Conservation (phyloP, 2,113 vertebrate genomes). For the Cyphomyrus discorhynchus region DNA sequence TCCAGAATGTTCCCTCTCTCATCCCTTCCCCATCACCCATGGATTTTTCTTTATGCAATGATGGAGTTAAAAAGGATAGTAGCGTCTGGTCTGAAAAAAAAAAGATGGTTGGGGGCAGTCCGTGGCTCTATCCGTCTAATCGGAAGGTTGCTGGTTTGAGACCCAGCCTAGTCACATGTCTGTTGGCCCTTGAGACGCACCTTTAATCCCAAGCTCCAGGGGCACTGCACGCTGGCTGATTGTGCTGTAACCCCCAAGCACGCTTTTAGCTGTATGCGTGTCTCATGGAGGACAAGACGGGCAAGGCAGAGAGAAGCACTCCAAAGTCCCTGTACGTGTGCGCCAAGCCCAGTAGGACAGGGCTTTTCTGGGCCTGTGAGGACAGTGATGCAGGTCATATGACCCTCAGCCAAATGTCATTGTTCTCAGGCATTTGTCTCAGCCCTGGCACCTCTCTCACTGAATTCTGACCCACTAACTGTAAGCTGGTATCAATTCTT, state of each 20-base stretch:
- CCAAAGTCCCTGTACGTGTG: background rate
- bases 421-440: background rate
- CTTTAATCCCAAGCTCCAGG: too few relatives aligned
- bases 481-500: background rate
- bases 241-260: too few relatives aligned
- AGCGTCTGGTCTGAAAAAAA: conserved; percentile 19
- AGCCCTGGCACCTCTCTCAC: conserved; percentile 11
- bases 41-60: conserved; percentile 18
- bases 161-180: too few relatives aligned
- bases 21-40: background rate
- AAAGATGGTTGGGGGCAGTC: background rate
- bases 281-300: too few relatives aligned
- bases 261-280: too few relatives aligned
- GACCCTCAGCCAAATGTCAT: background rate
- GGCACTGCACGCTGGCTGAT: too few relatives aligned
- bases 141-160: too few relatives aligned
- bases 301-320: background rate
- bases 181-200: too few relatives aligned
- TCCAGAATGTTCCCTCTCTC: background rate
- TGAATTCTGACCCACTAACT: background rate
- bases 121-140: too few relatives aligned
- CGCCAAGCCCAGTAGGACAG: background rate
- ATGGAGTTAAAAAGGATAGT: conserved; percentile 34
- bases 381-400: conserved; percentile 13
- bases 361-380: conserved; percentile 23